Percentiles rank a stretch among this genome's conserved stretches.
phyloP scores from a whole-genome alignment of 1,140 invertebrate species.

The Babylonia areolata region DNA sequence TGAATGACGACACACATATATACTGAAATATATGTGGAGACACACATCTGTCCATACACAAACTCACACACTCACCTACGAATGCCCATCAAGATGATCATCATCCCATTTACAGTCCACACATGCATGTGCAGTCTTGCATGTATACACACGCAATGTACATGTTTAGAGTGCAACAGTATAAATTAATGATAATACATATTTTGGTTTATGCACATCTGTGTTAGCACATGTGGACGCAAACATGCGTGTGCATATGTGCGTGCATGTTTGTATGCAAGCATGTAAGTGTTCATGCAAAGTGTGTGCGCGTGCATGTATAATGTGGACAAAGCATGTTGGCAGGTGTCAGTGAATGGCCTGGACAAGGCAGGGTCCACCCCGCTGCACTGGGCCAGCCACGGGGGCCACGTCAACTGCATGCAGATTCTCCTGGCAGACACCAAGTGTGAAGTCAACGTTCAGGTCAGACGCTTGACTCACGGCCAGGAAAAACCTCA shows the following conservation, averaged over 20 bases:
- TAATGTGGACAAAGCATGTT: too few species aligned
- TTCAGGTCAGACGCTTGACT: slow-evolving; percentile 74
- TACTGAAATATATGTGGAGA: background rate
- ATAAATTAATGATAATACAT: too few species aligned
- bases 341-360: slow-evolving; percentile 81
- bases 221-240: too few species aligned
- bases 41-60: background rate
- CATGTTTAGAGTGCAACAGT: too few species aligned
- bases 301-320: background rate
- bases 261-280: background rate
- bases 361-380: slow-evolving; percentile 84
- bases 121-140: background rate
- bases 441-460: slow-evolving; percentile 74
- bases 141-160: background rate
- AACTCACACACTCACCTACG: background rate
- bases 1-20: background rate
- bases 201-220: too few species aligned
- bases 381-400: slow-evolving; percentile 83
- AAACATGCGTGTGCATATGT: background rate
- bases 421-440: slow-evolving; percentile 69
- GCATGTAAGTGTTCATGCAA: background rate
- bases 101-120: too few species aligned
- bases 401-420: slow-evolving; percentile 78
- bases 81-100: too few species aligned
- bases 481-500: too few species aligned